Percentiles rank a stretch among this genome's conserved stretches.
These are phyloP conservation scores for Chironomus riparius DNA, from an alignment of 2,888 invertebrate genomes.

Conservation along the genomic window DNA sequence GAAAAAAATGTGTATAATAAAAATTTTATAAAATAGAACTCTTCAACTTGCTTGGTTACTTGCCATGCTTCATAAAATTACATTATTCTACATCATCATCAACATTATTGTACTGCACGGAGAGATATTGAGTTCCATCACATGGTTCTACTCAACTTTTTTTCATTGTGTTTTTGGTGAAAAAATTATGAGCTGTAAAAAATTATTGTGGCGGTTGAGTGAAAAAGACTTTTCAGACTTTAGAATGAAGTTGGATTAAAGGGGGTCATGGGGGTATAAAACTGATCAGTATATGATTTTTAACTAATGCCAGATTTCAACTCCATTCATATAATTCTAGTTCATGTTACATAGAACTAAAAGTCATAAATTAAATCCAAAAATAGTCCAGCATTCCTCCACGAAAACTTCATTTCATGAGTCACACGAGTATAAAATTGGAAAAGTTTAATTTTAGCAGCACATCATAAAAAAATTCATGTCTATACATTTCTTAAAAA, in stretches of 20 bases:
- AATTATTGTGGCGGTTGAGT: no score
- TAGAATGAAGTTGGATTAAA: no score
- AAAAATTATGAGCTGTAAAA: no score
- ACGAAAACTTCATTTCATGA: not conserved
- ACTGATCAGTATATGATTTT: no score
- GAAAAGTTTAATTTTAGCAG: not conserved
- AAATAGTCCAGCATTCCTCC: not conserved
- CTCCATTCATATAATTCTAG: no score
- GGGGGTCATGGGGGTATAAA: no score
- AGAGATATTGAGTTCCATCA: not conserved
- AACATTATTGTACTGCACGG: not conserved
- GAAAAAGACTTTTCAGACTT: no score
- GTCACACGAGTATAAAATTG: not conserved
- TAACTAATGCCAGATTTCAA: no score
- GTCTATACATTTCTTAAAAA: not conserved
- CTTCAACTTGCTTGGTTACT: not conserved
- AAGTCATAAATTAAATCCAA: not conserved
- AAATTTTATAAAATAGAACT: not conserved
- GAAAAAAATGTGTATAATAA: not conserved
- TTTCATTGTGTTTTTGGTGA: not conserved
- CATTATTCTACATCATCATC: not conserved
- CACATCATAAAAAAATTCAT: not conserved
- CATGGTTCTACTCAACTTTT: not conserved
- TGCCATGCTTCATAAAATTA: constrained; percentile 2
- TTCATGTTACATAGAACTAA: no score